Evolutionary conservation across 1,140 invertebrate species (phyloP).

Genomic region (Drosophila saltans): DNA sequence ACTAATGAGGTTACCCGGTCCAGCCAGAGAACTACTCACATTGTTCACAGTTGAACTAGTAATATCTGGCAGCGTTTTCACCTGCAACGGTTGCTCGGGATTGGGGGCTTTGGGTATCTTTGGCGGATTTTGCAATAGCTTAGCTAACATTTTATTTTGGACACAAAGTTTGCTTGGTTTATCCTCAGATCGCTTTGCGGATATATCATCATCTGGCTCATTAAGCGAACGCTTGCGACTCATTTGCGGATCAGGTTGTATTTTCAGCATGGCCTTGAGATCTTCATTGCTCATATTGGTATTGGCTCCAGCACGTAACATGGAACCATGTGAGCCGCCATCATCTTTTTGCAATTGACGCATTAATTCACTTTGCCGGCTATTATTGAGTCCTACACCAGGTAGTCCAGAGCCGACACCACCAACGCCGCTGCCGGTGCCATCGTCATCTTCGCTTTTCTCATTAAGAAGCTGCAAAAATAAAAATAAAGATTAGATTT

Average conservation of each 20-base stretch:
- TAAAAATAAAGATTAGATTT: background rate
- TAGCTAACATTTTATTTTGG: conserved; percentile 94
- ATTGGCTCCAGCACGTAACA: conserved; percentile 84
- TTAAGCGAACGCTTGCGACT: conserved; percentile 88
- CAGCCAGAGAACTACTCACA: conserved; percentile 60
- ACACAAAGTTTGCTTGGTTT: conserved; percentile 89
- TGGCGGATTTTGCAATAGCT: conserved; percentile 90
- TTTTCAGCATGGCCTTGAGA: conserved; percentile 82
- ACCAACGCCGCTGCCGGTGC: conserved; percentile 58
- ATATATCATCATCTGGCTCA: conserved; percentile 86
- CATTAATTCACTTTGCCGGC: conserved; percentile 90
- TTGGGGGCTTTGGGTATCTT: conserved; percentile 86
- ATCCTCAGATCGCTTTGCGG: conserved; percentile 84
- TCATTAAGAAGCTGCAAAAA: conserved; percentile 91
- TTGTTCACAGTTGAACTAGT: conserved; percentile 83
- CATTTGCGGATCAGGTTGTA: conserved; percentile 85
- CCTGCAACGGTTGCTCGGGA: conserved; percentile 86
- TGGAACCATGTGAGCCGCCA: conserved; percentile 84
- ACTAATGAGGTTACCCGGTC: conserved; percentile 67
- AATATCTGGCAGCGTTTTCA: conserved; percentile 85
- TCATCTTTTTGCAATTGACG: conserved; percentile 90
- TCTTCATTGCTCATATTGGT: conserved; percentile 80
- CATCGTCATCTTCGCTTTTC: conserved; percentile 91
- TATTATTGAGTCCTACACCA: conserved; percentile 60
- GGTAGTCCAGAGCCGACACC: conserved; percentile 61